phyloP scores from a whole-genome alignment of 2,113 vertebrate species.

The Willisornis vidua region DNA sequence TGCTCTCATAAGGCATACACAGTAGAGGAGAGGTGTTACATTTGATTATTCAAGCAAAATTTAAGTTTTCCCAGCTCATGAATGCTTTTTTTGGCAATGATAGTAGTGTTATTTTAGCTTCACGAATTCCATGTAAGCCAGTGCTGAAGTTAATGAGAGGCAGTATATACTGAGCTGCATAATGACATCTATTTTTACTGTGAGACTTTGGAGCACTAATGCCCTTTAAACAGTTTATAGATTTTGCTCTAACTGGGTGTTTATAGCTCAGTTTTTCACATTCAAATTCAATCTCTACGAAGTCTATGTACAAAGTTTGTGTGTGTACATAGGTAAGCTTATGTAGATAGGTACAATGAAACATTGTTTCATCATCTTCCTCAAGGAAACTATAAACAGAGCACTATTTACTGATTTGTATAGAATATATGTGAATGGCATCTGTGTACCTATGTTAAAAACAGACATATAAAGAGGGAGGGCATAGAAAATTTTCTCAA shows the following conservation, averaged over 20 bases:
- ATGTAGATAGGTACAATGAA: background rate
- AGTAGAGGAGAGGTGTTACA: background rate
- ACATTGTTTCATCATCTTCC: background rate
- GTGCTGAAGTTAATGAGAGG: background rate
- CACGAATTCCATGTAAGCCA: background rate
- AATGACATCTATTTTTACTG: constrained; percentile 21
- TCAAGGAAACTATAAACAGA: background rate
- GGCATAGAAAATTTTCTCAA: background rate
- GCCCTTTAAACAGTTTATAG: constrained; percentile 24
- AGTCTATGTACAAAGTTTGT: background rate
- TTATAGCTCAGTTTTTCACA: constrained; percentile 17
- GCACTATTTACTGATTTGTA: background rate
- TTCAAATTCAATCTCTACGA: background rate
- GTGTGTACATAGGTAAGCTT: background rate
- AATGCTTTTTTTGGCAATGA: background rate
- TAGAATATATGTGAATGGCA: background rate
- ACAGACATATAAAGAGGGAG: background rate
- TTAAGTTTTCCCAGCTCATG: background rate
- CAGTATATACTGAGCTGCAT: background rate
- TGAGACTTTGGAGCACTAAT: background rate
- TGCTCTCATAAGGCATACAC: background rate
- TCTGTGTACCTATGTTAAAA: background rate
- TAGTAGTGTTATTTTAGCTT: constrained; percentile 14
- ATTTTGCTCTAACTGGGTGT: background rate
- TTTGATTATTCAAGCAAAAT: constrained; percentile 1